Percentiles rank a stretch among this genome's conserved stretches.
These are phyloP conservation scores for Shinisaurus crocodilurus DNA, from an alignment of 2,113 vertebrate species.

Conservation along the genomic window DNA sequence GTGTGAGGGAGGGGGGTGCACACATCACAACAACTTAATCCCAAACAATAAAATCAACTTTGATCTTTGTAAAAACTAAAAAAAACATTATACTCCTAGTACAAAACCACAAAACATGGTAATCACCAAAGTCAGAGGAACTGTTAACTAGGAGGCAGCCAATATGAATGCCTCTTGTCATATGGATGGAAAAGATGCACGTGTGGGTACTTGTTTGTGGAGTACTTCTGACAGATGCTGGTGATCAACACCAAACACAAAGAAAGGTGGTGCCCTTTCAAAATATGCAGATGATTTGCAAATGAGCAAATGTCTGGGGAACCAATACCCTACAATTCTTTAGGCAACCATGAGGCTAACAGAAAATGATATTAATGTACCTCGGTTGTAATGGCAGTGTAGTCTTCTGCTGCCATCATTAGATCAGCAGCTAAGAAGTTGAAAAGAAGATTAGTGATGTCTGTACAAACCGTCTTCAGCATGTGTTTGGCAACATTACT, in stretches of 20 bases:
- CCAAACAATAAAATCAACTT: neutral
- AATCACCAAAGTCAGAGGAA: neutral
- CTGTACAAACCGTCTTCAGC: constrained; percentile 90
- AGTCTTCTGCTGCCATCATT: constrained; percentile 90
- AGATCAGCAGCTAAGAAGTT: constrained; percentile 91
- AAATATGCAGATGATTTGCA: neutral
- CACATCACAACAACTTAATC: neutral
- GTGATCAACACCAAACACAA: neutral
- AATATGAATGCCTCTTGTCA: neutral
- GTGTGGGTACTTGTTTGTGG: neutral
- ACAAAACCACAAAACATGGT: neutral
- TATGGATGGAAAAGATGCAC: neutral
- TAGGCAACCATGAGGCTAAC: constrained; percentile 3
- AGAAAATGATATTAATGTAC: constrained; percentile 67
- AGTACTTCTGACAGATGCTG: neutral
- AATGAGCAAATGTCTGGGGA: neutral
- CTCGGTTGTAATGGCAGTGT: constrained; percentile 85
- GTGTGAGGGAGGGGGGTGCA: too few relatives aligned
- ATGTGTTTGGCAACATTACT: constrained; percentile 86
- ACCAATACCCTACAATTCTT: neutral
- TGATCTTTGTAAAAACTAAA: neutral
- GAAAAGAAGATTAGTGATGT: constrained; percentile 92
- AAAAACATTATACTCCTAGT: neutral
- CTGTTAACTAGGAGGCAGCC: neutral
- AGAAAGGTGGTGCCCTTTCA: neutral